Evolutionary conservation across 1,140 invertebrate species (phyloP), one percentile per base, ranked within the genome.

Genomic region (Trichomalopsis sarcophagae): DNA sequence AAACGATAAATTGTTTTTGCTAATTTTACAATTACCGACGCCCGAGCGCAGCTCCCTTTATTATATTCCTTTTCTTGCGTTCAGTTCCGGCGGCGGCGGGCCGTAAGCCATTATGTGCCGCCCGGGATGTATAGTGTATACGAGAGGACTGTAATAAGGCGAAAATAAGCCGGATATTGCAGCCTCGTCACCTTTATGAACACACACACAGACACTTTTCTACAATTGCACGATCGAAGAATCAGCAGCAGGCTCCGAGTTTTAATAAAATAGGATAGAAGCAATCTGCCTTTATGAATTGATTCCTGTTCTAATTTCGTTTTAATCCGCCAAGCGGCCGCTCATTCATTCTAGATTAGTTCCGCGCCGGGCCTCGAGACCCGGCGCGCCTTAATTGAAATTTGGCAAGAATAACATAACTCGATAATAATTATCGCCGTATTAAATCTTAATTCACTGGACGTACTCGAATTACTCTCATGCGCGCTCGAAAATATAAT

Each of bases 1-100:
- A 89, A 91, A 89, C 89, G 88, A 91, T 90, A 90, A 91, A 91
- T 90, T 91, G 90, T 91, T 91, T 91, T 90, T 90, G 87, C 89
- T 90, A 90, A 91, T 91, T 91, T 89, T 88, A 88, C 90, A 91
- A 90, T 91, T 89, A 89, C 89, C 86, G 87, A 85, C 80, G 84
- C 80, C 71, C 30, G 33, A 4, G 2, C 73, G 4, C 40, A 14
- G 62, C 86, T 66, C 82, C 83, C 88, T 68, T 40, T 84, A 84
- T 44, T 74, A 30, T 40, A 23, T 33, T 74, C 21, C 50, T 79
- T 77, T 81, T 69, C 69, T 44, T 80, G 55, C 55, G 14, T 47
- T 74, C 13, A 47, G 78, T 81, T 36, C 71, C 73, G 79, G 27
- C 27, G 47, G 30, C 44, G 11, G 62, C 80, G 23, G 1, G 23